A percentile compares a stretch with the other conserved stretches of the same genome.
Conservation (phyloP, 2,888 invertebrate genomes). For the Panopea generosa region DNA sequence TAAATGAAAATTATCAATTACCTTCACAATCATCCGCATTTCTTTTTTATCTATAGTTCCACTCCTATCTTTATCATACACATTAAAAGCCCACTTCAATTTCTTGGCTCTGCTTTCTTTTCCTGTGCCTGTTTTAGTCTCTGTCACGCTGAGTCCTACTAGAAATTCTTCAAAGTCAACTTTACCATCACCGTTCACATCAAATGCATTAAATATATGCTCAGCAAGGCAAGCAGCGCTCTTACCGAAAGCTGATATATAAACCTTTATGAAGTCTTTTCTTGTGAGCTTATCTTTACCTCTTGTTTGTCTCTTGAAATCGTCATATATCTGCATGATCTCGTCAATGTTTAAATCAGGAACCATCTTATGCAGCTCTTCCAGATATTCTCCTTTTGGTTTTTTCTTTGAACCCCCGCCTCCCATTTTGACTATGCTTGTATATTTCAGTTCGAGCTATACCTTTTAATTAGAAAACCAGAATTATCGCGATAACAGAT, state of each 20-base stretch:
- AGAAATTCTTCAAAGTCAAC: slow-evolving; percentile 59
- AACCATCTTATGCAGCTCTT: slow-evolving; percentile 36
- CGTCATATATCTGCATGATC: slow-evolving; percentile 27
- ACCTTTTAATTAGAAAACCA: too few species aligned
- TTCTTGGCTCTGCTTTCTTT: slow-evolving; percentile 16
- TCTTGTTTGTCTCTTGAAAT: slow-evolving; percentile 21
- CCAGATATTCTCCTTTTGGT: slow-evolving; percentile 20
- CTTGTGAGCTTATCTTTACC: slow-evolving; percentile 29
- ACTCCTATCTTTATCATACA: slow-evolving; percentile 52
- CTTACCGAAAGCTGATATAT: slow-evolving; percentile 37
- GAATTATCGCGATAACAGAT: too few species aligned
- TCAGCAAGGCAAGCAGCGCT: slow-evolving; percentile 26
- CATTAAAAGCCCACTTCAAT: slow-evolving; percentile 54
- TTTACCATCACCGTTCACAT: slow-evolving; percentile 42
- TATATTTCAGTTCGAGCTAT: too few species aligned
- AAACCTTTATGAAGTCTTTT: slow-evolving; percentile 43
- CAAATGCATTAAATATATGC: slow-evolving; percentile 49
- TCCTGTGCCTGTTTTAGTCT: slow-evolving; percentile 13
- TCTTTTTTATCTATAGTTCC: slow-evolving; percentile 48
- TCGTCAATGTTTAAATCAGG: slow-evolving; percentile 52
- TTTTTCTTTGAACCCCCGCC: slow-evolving; percentile 2
- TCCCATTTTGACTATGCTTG: slow-evolving; percentile 19
- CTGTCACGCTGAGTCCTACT: slow-evolving; percentile 49
- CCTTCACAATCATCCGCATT: slow-evolving; percentile 45
- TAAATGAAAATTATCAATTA: too few species aligned